Evolutionary conservation across 92 coral and sea anemone species (phyloP).

Genomic region (Parazoanthus darwini): DNA sequence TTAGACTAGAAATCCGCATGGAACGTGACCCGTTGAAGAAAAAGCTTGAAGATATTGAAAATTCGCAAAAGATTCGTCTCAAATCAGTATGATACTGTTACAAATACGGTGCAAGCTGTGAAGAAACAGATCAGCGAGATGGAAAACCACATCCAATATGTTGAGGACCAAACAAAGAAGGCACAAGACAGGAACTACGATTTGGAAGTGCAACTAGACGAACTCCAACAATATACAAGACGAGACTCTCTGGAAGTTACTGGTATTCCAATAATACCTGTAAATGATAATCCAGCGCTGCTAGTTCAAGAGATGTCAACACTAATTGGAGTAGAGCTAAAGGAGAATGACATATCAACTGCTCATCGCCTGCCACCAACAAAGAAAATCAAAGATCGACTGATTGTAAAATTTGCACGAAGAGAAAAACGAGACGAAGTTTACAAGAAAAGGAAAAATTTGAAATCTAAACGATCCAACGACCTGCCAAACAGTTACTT

Average conservation of each 20-base stretch:
- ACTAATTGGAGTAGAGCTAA: slow-evolving; percentile 40
- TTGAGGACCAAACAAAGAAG: neutral
- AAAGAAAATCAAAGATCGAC: slow-evolving; percentile 50
- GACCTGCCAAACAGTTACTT: slow-evolving; percentile 38
- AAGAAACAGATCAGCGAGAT: neutral
- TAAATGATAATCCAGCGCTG: slow-evolving; percentile 38
- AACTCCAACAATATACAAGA: slow-evolving; percentile 55
- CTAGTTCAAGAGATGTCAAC: slow-evolving; percentile 37
- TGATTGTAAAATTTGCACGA: slow-evolving; percentile 58
- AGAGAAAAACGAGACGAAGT: slow-evolving; percentile 45
- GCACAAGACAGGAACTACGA: slow-evolving; percentile 3
- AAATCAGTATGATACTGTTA: neutral
- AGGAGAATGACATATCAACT: slow-evolving; percentile 44
- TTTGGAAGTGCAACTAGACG: slow-evolving; percentile 36
- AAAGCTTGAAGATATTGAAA: slow-evolving; percentile 1
- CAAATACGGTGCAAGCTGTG: slow-evolving; percentile 15
- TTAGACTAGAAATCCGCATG: slow-evolving; percentile 24
- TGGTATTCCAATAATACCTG: slow-evolving; percentile 49
- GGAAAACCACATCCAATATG: neutral
- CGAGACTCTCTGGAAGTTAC: slow-evolving; percentile 49
- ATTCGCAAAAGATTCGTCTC: slow-evolving; percentile 1
- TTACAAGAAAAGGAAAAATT: slow-evolving; percentile 40
- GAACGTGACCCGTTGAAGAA: slow-evolving; percentile 18
- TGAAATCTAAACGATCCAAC: slow-evolving; percentile 49
- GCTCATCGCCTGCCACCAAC: slow-evolving; percentile 59